Percentiles rank a stretch among this genome's conserved stretches.
phyloP scores from a whole-genome alignment of 2,888 invertebrate genomes.

The Aphrophora alni region DNA sequence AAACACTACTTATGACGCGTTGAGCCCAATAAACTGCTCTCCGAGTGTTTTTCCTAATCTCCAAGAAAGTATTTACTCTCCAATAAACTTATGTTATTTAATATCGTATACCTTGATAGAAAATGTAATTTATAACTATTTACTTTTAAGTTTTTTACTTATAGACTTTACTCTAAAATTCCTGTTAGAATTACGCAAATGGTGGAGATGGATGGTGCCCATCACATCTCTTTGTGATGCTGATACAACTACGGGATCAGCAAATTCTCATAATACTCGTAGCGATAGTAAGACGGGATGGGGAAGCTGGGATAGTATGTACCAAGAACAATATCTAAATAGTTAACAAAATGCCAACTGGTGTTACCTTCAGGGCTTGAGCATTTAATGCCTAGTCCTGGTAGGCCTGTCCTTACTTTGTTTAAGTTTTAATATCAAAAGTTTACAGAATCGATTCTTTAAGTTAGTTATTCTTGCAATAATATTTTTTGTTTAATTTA shows the following conservation, averaged over 20 bases:
- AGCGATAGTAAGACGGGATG: background rate
- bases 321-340: background rate
- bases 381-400: too few species aligned
- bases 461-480: too few species aligned
- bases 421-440: too few species aligned
- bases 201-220: background rate
- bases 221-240: slow-evolving; percentile 2
- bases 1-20: background rate
- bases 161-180: slow-evolving; percentile 1
- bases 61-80: background rate
- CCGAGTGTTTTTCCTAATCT: background rate
- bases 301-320: background rate
- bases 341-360: background rate
- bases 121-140: background rate
- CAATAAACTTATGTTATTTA: background rate
- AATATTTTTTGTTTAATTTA: too few species aligned
- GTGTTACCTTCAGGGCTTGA: too few species aligned
- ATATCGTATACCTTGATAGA: background rate
- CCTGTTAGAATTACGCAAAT: background rate
- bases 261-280: background rate
- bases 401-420: too few species aligned
- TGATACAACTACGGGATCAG: slow-evolving; percentile 1
- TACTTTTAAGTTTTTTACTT: slow-evolving; percentile 3
- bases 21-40: background rate
- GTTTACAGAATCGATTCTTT: too few species aligned